A percentile compares a stretch with the other conserved stretches of the same genome.
These are phyloP conservation scores for Trididemnum nubilum DNA, from an alignment of 23 tunicate species.

Conservation along the genomic window DNA sequence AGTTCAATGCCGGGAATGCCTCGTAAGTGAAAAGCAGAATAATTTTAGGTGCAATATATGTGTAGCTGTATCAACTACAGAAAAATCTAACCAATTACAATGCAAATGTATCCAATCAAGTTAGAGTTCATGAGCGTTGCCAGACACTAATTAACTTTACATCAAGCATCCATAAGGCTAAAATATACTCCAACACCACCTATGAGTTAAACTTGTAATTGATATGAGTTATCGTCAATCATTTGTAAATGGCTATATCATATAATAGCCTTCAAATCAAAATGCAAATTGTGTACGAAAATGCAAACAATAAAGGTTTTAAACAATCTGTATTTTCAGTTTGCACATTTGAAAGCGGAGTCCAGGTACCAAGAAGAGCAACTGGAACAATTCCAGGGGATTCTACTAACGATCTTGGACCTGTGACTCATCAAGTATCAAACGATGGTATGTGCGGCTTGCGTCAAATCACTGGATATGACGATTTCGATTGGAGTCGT, in stretches of 20 bases:
- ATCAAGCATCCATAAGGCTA: no score
- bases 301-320: neutral
- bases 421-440: neutral
- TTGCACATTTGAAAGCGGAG: slow-evolving; percentile 62
- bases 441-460: slow-evolving; percentile 62
- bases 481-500: slow-evolving; percentile 76
- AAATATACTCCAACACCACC: no score
- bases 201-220: no score
- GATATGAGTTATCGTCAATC: no score
- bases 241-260: slow-evolving; percentile 5
- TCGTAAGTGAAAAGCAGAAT: no score
- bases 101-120: no score
- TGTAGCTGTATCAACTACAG: no score
- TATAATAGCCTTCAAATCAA: neutral
- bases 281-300: neutral
- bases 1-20: slow-evolving; percentile 43
- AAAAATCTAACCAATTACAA: no score
- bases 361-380: neutral
- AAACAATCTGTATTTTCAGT: slow-evolving; percentile 35
- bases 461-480: slow-evolving; percentile 36
- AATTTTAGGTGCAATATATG: no score
- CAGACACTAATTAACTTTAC: no score
- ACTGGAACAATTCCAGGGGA: slow-evolving; percentile 9
- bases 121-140: no score
- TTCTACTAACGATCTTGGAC: slow-evolving; percentile 34